Base-by-base conservation (phyloP, 2,888 invertebrate species). In the Melanostoma mellinum region DNA sequence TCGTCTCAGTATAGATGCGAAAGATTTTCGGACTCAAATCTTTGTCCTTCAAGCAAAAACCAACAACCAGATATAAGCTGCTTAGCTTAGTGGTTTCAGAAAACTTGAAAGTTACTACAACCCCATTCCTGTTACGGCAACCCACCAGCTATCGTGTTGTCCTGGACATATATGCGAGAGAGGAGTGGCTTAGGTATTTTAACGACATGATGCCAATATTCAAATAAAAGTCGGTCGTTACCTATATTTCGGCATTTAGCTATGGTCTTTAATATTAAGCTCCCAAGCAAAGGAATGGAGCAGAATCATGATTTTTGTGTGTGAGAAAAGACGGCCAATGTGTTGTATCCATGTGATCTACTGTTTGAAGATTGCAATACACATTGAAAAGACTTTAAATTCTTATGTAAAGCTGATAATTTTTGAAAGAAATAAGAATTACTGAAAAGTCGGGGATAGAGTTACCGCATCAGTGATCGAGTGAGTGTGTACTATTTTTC, bases 1-100 rank as follows among this genome's bases (percentile, higher is more conserved):
- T 61, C 68, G 42, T 74, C 56, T 69, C 75, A 69, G 71, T 69
- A 58, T 20, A 20, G 20, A 40, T 58, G 58, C 46, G 55, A 60
- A 71, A 74, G 80, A 81, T 81, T 75, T 75, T 69, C 60, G 75
- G 65, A 71, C 55, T 79, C 71, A 71, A 74, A 68, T 75, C 84
- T 67, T 79, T 71, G 84, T 84, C 69, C 84, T 84, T 84, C 74
- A 79, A 84, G 74, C 74, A 65, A 84, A 84, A 75, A 75, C 74
- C 84, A 84, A 84, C 84, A 84, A 79, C 74, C 84, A 84, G 79
- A 79, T 84, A 79, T 84, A 84, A 84, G 79, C 84, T 67, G 84
- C 69, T 84, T 84, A 75, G 65, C 79, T 75, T 84, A 79, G 84
- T 71, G 84, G 84, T 84, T 73, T 68, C 75, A 75, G 65, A n/a